phyloP scores from a whole-genome alignment of 2,888 invertebrate species.

The Spilosoma lubricipeda region DNA sequence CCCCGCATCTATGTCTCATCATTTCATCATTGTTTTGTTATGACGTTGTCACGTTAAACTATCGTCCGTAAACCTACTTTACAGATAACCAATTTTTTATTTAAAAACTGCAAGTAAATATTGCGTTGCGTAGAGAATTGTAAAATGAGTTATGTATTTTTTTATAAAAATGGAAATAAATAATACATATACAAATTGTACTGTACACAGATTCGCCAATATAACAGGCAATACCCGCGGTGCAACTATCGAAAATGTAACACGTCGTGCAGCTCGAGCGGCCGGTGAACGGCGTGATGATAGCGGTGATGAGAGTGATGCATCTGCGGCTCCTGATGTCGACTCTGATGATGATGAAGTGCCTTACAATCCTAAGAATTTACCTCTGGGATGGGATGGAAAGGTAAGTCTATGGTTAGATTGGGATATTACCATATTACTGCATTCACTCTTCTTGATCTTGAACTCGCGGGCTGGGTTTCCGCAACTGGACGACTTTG shows the following conservation, averaged over 20 bases:
- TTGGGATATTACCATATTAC: background rate
- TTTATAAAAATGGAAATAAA: background rate
- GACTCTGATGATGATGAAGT: constrained; percentile 97
- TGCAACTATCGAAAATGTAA: constrained; percentile 99
- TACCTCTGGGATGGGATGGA: constrained; percentile 99
- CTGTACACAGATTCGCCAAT: constrained; percentile 89
- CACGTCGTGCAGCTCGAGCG: constrained; percentile 98
- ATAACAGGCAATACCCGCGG: constrained; percentile 93
- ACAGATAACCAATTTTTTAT: too few relatives aligned
- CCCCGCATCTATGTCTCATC: too few relatives aligned
- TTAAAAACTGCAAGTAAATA: too few relatives aligned
- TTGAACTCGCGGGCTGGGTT: too few relatives aligned
- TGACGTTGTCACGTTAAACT: too few relatives aligned
- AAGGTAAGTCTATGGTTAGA: constrained; percentile 86
- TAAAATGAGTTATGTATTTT: too few relatives aligned
- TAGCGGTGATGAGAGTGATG: constrained; percentile 94
- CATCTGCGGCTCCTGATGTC: constrained; percentile 92
- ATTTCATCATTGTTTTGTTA: too few relatives aligned
- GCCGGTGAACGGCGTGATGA: constrained; percentile 97
- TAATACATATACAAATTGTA: background rate
- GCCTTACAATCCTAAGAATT: constrained; percentile 99
- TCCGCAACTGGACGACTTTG: too few relatives aligned
- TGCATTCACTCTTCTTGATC: too few relatives aligned
- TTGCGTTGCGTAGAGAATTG: too few relatives aligned
- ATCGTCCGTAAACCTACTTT: too few relatives aligned